Conservation (phyloP, 2,888 invertebrate genomes). For the Drosophila siamana region DNA sequence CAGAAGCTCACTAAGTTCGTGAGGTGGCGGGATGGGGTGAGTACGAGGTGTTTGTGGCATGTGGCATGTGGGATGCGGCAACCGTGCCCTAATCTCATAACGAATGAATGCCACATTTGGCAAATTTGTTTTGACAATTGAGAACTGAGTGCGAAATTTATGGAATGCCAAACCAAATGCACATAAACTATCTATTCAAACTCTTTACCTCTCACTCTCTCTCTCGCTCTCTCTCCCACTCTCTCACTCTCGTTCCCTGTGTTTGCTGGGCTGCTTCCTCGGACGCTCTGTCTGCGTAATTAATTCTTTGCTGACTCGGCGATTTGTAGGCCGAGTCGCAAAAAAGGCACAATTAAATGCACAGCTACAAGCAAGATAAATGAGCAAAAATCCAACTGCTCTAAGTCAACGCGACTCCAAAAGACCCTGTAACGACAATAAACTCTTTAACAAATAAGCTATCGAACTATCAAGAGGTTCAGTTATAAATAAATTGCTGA, state of each 20-base stretch:
- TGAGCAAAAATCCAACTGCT: background rate
- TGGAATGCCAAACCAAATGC: constrained; percentile 54
- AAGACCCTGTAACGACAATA: constrained; percentile 7
- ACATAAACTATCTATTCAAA: constrained; percentile 65
- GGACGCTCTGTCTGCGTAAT: constrained; percentile 61
- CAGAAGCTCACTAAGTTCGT: background rate
- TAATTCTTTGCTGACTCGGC: constrained; percentile 77
- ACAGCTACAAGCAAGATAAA: constrained; percentile 40
- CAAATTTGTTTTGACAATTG: constrained; percentile 81
- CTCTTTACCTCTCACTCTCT: constrained; percentile 5
- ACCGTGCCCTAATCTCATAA: constrained; percentile 74
- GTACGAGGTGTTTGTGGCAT: constrained; percentile 1
- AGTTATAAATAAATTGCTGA: background rate
- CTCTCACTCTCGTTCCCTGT: background rate
- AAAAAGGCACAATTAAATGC: constrained; percentile 64
- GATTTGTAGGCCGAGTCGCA: constrained; percentile 60
- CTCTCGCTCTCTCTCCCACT: constrained; percentile 1
- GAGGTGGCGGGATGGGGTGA: too few relatives aligned
- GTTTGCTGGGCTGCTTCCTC: background rate
- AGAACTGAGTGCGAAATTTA: constrained; percentile 72
- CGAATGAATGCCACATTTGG: constrained; percentile 80
- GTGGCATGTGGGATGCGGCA: constrained; percentile 27
- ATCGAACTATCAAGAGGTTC: too few relatives aligned
- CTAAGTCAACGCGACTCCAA: background rate
- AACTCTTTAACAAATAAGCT: background rate